Conservation (phyloP, 2,797 vertebrate genomes). For the Pagetopsis macropterus region DNA sequence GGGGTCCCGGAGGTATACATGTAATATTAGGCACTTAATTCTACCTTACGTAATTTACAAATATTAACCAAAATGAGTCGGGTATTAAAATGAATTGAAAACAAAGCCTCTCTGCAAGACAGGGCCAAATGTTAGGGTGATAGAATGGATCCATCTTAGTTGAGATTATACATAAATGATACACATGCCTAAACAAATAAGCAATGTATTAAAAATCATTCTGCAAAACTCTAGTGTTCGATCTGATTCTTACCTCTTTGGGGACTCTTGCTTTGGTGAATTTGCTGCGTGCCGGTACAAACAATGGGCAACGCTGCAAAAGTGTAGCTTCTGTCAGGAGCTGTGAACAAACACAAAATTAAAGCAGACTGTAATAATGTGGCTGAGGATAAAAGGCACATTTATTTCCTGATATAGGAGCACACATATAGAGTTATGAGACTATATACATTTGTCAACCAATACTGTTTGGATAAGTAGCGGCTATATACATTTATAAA, state of each 20-base stretch:
- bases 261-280: constrained; percentile 80
- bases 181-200: neutral
- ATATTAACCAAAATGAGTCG: neutral
- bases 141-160: neutral
- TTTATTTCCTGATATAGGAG: neutral
- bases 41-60: neutral
- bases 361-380: neutral
- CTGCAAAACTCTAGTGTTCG: neutral
- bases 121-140: neutral
- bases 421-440: neutral
- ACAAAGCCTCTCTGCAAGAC: neutral
- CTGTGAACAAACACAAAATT: constrained; percentile 54
- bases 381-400: neutral
- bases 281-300: constrained; percentile 69
- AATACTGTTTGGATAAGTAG: too few relatives aligned
- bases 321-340: constrained; percentile 51
- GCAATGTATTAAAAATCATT: neutral
- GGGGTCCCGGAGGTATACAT: too few relatives aligned
- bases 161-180: neutral
- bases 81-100: neutral
- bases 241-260: constrained; percentile 66
- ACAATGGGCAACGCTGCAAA: constrained; percentile 51
- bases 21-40: too few relatives aligned
- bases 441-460: neutral
- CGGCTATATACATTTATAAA: too few relatives aligned